Evolutionary conservation across 2,113 vertebrate genomes (phyloP).

Genomic region (Phrynosoma blainvillii): DNA sequence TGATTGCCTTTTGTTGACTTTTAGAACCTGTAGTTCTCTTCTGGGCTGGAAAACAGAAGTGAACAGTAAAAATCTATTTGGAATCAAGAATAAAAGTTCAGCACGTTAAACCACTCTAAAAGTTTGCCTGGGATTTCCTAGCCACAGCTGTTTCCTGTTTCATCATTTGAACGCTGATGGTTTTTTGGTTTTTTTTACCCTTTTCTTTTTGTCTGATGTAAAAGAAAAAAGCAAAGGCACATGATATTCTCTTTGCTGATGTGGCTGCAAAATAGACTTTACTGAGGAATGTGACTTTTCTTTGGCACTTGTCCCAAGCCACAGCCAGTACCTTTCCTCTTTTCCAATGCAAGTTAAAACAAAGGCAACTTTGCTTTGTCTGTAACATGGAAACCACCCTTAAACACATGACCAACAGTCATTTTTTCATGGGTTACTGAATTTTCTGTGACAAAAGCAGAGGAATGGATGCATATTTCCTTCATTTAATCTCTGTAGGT

Average conservation of each 20-base stretch:
- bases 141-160: conserved; percentile 74
- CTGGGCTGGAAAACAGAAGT: background rate
- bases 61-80: background rate
- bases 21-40: background rate
- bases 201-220: conserved; percentile 51
- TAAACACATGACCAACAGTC: conserved; percentile 61
- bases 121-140: conserved; percentile 39
- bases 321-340: conserved; percentile 48
- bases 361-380: conserved; percentile 45
- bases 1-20: accelerated
- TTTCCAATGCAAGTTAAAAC: conserved; percentile 46
- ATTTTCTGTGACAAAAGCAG: conserved; percentile 51
- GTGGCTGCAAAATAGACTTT: conserved; percentile 60
- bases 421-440: conserved; percentile 47
- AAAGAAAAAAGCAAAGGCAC: conserved; percentile 71
- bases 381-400: conserved; percentile 26
- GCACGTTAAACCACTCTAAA: conserved; percentile 3
- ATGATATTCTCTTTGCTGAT: conserved; percentile 72
- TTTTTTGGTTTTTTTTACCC: background rate
- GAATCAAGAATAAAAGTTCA: background rate
- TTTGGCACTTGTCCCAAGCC: conserved; percentile 62
- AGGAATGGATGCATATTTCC: conserved; percentile 33
- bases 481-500: conserved; percentile 39
- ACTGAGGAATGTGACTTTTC: conserved; percentile 61
- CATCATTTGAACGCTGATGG: conserved; percentile 47